Percentiles rank a stretch among this genome's conserved stretches.
Evolutionary conservation across 2,888 invertebrate species (phyloP).

Genomic region (Schizaphis graminum): DNA sequence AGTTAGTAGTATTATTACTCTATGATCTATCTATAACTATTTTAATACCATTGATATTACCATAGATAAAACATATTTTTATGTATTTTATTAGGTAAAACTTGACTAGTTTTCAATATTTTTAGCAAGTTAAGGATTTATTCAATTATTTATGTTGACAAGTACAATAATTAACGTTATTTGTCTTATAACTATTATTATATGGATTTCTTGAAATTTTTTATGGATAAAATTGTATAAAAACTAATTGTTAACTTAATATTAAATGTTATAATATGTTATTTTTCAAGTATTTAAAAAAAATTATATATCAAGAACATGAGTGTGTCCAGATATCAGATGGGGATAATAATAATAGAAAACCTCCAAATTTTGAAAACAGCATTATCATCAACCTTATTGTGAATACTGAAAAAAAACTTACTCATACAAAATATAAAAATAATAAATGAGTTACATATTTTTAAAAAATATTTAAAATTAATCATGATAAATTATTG

Average conservation of each 20-base stretch:
- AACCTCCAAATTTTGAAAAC: too few species aligned
- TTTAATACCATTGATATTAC: background rate
- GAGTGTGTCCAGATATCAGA: background rate
- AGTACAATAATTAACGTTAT: background rate
- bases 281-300: background rate
- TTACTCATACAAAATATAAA: too few species aligned
- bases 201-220: background rate
- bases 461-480: too few species aligned
- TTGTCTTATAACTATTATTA: background rate
- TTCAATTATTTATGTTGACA: background rate
- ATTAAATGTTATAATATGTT: background rate
- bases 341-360: too few species aligned
- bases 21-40: background rate
- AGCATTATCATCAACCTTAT: too few species aligned
- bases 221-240: background rate
- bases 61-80: background rate
- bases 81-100: conserved; percentile 22
- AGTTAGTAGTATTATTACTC: too few species aligned
- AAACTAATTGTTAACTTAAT: background rate
- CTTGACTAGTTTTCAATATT: conserved; percentile 37
- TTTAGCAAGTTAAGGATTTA: background rate
- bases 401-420: too few species aligned
- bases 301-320: background rate
- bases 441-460: too few species aligned
- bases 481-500: too few species aligned